Evolutionary conservation across 23 tunicate genomes (phyloP).

Genomic region (Aplidium turbinatum): DNA sequence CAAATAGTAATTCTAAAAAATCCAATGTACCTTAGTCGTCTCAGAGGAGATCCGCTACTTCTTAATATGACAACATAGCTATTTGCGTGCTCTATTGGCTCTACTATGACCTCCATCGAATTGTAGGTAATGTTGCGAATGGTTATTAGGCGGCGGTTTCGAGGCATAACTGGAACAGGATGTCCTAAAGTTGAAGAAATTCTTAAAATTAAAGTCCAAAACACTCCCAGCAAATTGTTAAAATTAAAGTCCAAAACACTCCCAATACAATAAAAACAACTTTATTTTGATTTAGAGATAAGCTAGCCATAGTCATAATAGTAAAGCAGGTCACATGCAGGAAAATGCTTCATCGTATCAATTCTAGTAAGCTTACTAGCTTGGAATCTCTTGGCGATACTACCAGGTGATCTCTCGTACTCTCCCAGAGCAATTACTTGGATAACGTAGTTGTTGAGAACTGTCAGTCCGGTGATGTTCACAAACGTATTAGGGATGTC

Average conservation of each 20-base stretch:
- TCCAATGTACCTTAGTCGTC: constrained; percentile 13
- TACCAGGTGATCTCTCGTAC: constrained; percentile 51
- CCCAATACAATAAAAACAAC: no score
- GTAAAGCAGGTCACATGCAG: no score
- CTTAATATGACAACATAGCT: constrained; percentile 30
- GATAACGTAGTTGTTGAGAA: constrained; percentile 33
- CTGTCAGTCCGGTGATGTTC: constrained; percentile 37
- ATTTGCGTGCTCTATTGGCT: constrained; percentile 33
- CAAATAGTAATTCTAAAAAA: no score
- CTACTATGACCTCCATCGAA: constrained; percentile 27
- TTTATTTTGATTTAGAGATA: no score
- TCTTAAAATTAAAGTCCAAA: background rate
- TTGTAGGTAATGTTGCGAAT: constrained; percentile 12
- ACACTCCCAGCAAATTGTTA: no score
- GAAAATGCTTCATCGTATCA: background rate
- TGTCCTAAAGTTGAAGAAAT: constrained; percentile 17
- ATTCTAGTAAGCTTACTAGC: constrained; percentile 46
- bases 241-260: no score
- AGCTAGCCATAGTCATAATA: no score
- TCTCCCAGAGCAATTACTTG: constrained; percentile 59
- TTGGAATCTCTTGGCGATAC: constrained; percentile 40
- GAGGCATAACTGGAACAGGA: constrained; percentile 45
- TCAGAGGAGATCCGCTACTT: background rate
- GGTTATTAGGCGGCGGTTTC: constrained; percentile 11
- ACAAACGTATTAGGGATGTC: constrained; percentile 18